Percentiles rank a stretch among this genome's conserved stretches.
phyloP scores from a whole-genome alignment of 2,797 vertebrate species.

The Mus spretus region DNA sequence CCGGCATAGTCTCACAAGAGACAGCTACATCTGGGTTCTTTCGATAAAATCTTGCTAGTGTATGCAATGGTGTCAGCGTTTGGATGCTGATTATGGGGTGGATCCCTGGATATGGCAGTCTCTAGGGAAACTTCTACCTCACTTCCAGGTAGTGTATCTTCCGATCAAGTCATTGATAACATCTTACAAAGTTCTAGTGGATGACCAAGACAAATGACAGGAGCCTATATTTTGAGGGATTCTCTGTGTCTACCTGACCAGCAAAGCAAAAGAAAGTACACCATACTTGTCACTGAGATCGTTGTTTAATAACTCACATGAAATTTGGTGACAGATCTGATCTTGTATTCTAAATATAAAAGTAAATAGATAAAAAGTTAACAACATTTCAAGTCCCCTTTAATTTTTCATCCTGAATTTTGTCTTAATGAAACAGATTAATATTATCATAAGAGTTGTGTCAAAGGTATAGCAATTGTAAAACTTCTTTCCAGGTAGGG shows the following conservation, averaged over 20 bases:
- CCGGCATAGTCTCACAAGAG: no score
- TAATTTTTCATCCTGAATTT: slow-evolving; percentile 1
- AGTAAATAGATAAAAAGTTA: neutral
- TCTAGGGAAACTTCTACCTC: neutral
- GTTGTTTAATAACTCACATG: neutral
- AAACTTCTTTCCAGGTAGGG: neutral
- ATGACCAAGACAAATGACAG: neutral
- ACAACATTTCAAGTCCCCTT: neutral
- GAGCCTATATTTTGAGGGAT: neutral
- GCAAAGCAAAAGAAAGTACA: neutral
- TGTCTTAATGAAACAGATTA: slow-evolving; percentile 46
- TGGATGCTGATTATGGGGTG: no score
- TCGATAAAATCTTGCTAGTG: no score
- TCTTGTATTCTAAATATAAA: slow-evolving; percentile 15
- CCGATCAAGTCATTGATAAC: neutral
- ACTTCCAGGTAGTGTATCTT: neutral
- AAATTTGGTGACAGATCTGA: slow-evolving; percentile 10
- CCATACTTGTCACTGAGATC: neutral
- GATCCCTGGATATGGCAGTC: no score
- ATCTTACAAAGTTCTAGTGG: neutral
- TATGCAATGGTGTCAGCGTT: no score
- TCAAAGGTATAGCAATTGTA: neutral
- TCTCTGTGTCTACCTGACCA: neutral
- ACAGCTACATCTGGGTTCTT: no score
- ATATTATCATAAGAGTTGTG: neutral